These are phyloP conservation scores for Cephalopholis sonnerati DNA, from an alignment of 2,113 vertebrate genomes.

Conservation along the genomic window DNA sequence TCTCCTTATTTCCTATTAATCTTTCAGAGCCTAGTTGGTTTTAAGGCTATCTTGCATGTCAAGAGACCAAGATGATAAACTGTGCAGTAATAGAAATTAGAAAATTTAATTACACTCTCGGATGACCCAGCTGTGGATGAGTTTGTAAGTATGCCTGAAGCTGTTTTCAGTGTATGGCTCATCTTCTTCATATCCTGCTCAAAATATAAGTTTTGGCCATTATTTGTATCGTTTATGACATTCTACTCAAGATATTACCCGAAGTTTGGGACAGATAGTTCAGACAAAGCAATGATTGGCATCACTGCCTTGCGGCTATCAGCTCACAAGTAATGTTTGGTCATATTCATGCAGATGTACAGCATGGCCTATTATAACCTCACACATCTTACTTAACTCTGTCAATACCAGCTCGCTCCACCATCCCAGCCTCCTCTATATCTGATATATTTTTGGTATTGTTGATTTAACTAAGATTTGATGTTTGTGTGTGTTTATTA, in stretches of 20 bases:
- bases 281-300: neutral
- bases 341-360: neutral
- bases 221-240: neutral
- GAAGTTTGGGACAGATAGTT: neutral
- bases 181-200: neutral
- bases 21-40: neutral
- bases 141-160: neutral
- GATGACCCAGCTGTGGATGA: neutral
- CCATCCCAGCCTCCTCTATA: neutral
- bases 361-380: neutral
- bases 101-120: neutral
- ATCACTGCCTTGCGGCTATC: neutral
- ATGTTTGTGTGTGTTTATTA: neutral
- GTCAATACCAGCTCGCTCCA: neutral
- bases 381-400: neutral
- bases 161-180: neutral
- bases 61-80: neutral
- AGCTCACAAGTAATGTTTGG: neutral
- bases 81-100: neutral
- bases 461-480: neutral
- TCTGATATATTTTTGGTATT: neutral
- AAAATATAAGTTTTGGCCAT: neutral
- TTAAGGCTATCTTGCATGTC: neutral
- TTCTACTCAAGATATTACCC: neutral
- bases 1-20: neutral